Conservation (phyloP, 1,140 invertebrate species). For the Drosophila erecta region DNA sequence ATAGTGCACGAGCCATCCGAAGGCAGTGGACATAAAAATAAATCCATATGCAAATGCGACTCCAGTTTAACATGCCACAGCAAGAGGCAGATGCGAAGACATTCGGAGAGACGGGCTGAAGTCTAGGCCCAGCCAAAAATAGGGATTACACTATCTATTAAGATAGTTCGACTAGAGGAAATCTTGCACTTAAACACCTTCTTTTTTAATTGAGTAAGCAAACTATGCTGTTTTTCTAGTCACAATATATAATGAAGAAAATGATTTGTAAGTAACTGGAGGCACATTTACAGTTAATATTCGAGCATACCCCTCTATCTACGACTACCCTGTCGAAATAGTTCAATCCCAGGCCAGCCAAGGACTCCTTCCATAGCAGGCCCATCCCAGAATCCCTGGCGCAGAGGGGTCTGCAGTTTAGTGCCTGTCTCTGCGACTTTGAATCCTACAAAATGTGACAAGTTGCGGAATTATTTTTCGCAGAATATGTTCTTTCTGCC, state of each 20-base stretch:
- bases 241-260: no score
- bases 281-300: background rate
- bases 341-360: conserved; percentile 27
- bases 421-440: conserved; percentile 33
- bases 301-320: background rate
- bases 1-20: conserved; percentile 34
- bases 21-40: conserved; percentile 71
- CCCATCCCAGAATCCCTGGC: conserved; percentile 49
- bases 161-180: no score
- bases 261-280: no score
- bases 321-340: conserved; percentile 11
- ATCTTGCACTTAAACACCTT: no score
- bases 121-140: conserved; percentile 40
- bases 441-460: conserved; percentile 78
- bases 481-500: conserved; percentile 67
- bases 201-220: no score
- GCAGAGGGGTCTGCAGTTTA: conserved; percentile 66
- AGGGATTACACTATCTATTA: background rate
- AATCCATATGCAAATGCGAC: conserved; percentile 77
- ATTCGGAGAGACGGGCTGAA: conserved; percentile 1
- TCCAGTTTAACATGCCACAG: conserved; percentile 51
- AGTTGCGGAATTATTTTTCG: conserved; percentile 82
- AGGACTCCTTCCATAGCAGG: conserved; percentile 51
- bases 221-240: no score
- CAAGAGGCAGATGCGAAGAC: conserved; percentile 3